Evolutionary conservation across 2,113 vertebrate genomes (phyloP).

Genomic region (Lepus europaeus): DNA sequence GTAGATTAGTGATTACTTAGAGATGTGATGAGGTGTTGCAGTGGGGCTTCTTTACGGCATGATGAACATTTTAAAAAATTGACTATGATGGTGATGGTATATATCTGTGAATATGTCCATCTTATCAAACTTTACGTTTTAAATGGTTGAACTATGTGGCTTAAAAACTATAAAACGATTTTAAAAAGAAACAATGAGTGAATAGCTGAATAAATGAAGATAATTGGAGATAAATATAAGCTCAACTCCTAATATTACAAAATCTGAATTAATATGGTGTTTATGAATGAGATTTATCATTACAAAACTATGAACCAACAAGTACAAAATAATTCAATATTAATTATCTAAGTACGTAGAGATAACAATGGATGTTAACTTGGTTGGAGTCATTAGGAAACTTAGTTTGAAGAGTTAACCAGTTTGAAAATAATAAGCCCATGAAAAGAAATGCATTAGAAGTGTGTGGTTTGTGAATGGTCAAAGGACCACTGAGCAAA

Average conservation of each 20-base stretch:
- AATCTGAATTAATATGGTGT: background rate
- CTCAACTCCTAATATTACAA: background rate
- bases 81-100: background rate
- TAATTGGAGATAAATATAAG: background rate
- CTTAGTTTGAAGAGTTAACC: background rate
- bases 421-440: conserved; percentile 18
- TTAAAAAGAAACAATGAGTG: background rate
- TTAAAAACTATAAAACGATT: background rate
- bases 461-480: background rate
- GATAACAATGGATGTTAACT: background rate
- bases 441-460: background rate
- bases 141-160: background rate
- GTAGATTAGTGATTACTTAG: background rate
- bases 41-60: background rate
- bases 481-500: background rate
- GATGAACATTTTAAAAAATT: conserved; percentile 33
- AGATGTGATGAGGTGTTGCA: background rate
- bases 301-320: background rate
- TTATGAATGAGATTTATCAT: background rate
- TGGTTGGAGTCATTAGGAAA: background rate
- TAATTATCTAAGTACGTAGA: background rate
- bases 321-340: background rate
- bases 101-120: background rate
- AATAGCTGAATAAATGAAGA: conserved; percentile 29
- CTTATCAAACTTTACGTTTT: background rate